Evolutionary conservation across 2,113 vertebrate genomes (phyloP).

Genomic region (Platycercus adscitus): DNA sequence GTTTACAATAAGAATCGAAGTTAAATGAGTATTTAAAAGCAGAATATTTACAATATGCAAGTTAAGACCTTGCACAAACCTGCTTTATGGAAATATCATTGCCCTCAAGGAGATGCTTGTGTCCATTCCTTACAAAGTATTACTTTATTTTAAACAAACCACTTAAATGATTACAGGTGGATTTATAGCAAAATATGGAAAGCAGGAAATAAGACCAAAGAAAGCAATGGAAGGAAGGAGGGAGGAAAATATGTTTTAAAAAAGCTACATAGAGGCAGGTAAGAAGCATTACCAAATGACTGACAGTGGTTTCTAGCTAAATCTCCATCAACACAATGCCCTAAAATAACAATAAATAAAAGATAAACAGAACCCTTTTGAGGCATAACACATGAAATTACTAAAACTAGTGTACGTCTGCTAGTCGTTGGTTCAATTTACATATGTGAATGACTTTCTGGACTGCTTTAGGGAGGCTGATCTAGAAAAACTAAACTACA

Average conservation of each 20-base stretch:
- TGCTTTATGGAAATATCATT: background rate
- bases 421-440: background rate
- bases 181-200: background rate
- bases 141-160: background rate
- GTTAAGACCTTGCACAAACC: background rate
- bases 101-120: background rate
- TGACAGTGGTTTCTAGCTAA: background rate
- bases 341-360: background rate
- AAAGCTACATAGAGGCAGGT: background rate
- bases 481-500: background rate
- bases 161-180: background rate
- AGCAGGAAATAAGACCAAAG: background rate
- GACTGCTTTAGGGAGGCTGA: background rate
- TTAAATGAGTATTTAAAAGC: background rate
- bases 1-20: background rate
- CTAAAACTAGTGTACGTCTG: background rate
- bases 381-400: background rate
- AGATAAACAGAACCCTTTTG: background rate
- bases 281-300: background rate
- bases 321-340: background rate
- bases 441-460: background rate
- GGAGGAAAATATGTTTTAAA: background rate
- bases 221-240: background rate
- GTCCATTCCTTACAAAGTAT: background rate
- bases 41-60: background rate